A percentile compares a stretch with the other conserved stretches of the same genome.
Evolutionary conservation across 2,113 vertebrate species (phyloP).

Genomic region (Bos taurus): DNA sequence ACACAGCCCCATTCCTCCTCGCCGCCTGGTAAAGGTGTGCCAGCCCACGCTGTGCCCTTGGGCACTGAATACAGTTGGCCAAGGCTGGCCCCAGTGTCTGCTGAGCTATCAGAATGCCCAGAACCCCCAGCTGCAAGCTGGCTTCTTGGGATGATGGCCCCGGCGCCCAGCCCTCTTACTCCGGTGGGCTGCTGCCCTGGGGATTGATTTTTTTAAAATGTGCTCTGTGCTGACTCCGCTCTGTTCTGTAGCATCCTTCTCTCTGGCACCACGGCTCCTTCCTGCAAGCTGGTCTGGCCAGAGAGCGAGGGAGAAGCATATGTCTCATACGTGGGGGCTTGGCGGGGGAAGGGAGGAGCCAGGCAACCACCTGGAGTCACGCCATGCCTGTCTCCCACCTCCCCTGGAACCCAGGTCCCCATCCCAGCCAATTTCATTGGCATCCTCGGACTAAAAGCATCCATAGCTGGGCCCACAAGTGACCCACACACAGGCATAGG

Average conservation of each 20-base stretch:
- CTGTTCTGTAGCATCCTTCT: not conserved
- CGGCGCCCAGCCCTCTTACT: rapidly evolving
- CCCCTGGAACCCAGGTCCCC: not conserved
- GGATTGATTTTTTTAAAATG: constrained; percentile 8
- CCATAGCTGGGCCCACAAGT: not conserved
- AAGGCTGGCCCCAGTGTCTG: not conserved
- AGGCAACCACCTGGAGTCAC: rapidly evolving
- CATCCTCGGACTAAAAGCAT: not conserved
- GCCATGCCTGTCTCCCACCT: not conserved
- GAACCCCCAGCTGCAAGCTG: not conserved
- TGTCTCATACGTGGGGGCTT: not conserved
- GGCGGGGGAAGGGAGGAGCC: not conserved
- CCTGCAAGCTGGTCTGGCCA: constrained; percentile 1
- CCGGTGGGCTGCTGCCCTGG: not conserved
- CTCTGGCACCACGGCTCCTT: not conserved
- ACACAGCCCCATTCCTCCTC: not conserved
- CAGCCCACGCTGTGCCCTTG: not conserved
- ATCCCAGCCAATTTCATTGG: not conserved
- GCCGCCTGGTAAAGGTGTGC: not conserved
- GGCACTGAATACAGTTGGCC: not conserved
- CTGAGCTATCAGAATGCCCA: not conserved
- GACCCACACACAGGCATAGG: not conserved
- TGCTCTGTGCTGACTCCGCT: not conserved
- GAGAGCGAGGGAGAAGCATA: constrained; percentile 21
- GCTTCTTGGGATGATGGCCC: not conserved